Base-by-base conservation (phyloP, 37 sponge, comb jelly and placozoan genomes). In the Geodia barretti region DNA sequence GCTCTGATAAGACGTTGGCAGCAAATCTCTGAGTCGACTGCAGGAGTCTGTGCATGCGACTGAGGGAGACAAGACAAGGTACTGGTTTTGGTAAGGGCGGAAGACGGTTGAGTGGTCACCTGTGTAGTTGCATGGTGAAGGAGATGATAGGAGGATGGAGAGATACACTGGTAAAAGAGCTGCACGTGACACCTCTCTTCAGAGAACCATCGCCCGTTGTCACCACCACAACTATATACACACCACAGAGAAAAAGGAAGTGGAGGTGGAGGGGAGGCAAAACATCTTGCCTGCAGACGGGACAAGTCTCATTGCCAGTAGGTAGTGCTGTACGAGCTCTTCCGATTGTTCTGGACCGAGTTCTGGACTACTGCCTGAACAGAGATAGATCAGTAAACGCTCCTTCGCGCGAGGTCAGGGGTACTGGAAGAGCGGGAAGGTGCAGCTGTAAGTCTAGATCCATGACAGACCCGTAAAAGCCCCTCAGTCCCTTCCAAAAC, bases 111-210 rank as follows among this genome's bases (percentile, higher is more conserved):
- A 28, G 8, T 9, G 7, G 25, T 28, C 14, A 72, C 73, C 73
- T 72, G 28, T 21, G 54, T 32, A 60, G 37, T 43, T 71, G 37
- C 35, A 81, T 59, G 47, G 61, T 41, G 62, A 81, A 81, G 47
- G 82, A 81, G 30, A 81, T 32, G 33, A 81, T 81, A 14, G 82
- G 82, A 31, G 82, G 82, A 19, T 37, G 35, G 0, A 41, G 36
- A 60, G 82, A 81, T 7, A 81, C 82, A 70, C 82, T 81, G 35
- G 82, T 72, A 32, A 81, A 81, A 3, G 73, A 71, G 24, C 73
- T 81, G 25, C 82, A 72, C 24, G 82, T 81, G 9, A 71, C 62
- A 26, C 82, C 82, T 71, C 82, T 70, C 73, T 81, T 70, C 1
- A 35, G 41, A 0, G 14, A 42, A 33, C 82, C 82, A 81, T 81